Conservation (phyloP, 2,888 invertebrate genomes). For the Galerucella nymphaeae region DNA sequence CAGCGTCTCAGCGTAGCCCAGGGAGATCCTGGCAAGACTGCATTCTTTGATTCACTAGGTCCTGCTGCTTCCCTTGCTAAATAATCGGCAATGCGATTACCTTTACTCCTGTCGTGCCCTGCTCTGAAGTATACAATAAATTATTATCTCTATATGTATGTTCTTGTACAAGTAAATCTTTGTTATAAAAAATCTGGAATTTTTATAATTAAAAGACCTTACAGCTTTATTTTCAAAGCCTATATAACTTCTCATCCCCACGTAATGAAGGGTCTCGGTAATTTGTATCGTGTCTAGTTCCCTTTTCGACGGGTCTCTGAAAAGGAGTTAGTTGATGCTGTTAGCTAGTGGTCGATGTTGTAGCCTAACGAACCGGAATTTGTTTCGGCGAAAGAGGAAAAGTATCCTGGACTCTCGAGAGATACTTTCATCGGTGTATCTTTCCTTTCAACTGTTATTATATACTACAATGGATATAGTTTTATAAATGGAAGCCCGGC, state of each 20-base stretch:
- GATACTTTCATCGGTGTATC: conserved; percentile 26
- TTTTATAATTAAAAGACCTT: background rate
- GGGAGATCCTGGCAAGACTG: too few species aligned
- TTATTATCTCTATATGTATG: too few species aligned
- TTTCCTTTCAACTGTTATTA: conserved; percentile 15
- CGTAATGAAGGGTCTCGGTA: conserved; percentile 18
- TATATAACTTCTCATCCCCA: conserved; percentile 17
- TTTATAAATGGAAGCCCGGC: conserved; percentile 24
- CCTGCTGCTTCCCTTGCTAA: too few species aligned
- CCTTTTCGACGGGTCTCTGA: conserved; percentile 29
- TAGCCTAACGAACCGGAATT: conserved; percentile 35
- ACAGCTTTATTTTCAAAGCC: conserved; percentile 13
- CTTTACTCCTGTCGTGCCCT: too few species aligned
- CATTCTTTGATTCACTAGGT: too few species aligned
- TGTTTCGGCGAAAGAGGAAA: conserved; percentile 32
- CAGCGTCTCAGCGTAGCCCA: too few species aligned
- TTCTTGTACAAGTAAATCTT: too few species aligned
- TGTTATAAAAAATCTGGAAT: too few species aligned
- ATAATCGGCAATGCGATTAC: too few species aligned
- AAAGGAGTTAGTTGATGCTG: conserved; percentile 20
- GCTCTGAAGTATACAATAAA: too few species aligned
- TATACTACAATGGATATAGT: conserved; percentile 17
- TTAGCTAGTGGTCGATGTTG: conserved; percentile 32
- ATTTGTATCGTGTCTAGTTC: conserved; percentile 22
- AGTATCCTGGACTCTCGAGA: conserved; percentile 24